Percentiles rank a stretch among this genome's conserved stretches.
Conservation (phyloP, 2,113 vertebrate genomes). For the Leuciscus idus region DNA sequence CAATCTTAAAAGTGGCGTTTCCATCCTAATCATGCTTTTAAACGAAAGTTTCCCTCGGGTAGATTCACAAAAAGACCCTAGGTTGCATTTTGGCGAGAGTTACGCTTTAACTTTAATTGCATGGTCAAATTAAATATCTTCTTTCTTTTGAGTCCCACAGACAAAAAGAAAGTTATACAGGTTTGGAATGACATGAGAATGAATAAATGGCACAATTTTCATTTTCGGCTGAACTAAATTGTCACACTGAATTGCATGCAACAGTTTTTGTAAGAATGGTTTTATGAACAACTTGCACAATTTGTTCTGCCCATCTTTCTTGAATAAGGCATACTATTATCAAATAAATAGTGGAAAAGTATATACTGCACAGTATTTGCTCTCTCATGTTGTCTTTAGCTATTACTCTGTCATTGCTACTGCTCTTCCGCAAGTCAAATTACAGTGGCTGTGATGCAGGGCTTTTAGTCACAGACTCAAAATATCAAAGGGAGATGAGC, state of each 20-base stretch:
- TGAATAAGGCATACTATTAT: not conserved
- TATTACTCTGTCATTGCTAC: not conserved
- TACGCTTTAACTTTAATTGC: not conserved
- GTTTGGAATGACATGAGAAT: not conserved
- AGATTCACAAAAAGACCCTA: too few relatives aligned
- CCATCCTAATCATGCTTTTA: too few relatives aligned
- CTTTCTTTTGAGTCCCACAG: not conserved
- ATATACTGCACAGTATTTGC: not conserved
- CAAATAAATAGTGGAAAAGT: not conserved
- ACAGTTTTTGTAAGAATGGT: not conserved
- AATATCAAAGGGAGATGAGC: not conserved
- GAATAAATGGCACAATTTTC: not conserved
- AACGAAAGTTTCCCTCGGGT: too few relatives aligned
- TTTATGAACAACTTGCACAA: not conserved
- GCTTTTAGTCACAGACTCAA: not conserved
- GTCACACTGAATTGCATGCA: not conserved
- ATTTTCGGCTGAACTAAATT: not conserved
- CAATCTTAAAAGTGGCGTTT: too few relatives aligned
- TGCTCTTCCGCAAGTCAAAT: not conserved
- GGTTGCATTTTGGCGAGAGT: too few relatives aligned
- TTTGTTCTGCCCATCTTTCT: not conserved
- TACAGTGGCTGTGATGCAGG: not conserved
- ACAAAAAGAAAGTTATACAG: not conserved
- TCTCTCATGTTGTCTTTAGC: not conserved
- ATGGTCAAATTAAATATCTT: not conserved